These are phyloP conservation scores for Lacerta bilineata DNA, from an alignment of 2,797 vertebrate species.

Conservation along the genomic window DNA sequence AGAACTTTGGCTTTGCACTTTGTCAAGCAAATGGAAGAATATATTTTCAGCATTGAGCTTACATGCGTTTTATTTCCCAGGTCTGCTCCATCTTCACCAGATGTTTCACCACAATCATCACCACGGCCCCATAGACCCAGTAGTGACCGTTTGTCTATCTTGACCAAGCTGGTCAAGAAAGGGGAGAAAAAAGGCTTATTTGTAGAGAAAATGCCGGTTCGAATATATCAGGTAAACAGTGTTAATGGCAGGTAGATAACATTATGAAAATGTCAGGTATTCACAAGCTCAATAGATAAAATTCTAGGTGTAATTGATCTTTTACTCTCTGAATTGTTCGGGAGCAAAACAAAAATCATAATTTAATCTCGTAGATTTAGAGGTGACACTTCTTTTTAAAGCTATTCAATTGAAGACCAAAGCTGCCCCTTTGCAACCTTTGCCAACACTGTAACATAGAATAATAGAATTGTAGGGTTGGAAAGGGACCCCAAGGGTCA, in stretches of 20 bases:
- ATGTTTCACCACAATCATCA: slow-evolving; percentile 97
- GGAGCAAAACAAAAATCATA: background rate
- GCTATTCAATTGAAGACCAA: background rate
- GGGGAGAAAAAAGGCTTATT: slow-evolving; percentile 98
- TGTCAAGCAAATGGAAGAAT: background rate
- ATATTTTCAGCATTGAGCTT: slow-evolving; percentile 43
- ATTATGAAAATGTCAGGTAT: accelerated
- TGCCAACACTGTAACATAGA: background rate
- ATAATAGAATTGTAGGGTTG: too few relatives aligned
- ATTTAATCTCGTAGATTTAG: background rate
- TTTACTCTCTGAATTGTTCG: background rate
- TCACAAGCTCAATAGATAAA: background rate
- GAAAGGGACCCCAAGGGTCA: too few relatives aligned
- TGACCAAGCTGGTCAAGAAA: slow-evolving; percentile 95
- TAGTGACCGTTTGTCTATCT: slow-evolving; percentile 95
- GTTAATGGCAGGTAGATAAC: background rate
- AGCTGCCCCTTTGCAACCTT: background rate
- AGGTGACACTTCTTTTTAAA: background rate
- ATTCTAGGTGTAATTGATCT: background rate
- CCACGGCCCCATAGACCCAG: slow-evolving; percentile 95
- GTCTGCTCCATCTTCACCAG: slow-evolving; percentile 97
- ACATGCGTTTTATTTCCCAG: slow-evolving; percentile 73
- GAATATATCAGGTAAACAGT: slow-evolving; percentile 93
- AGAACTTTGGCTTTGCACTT: background rate
- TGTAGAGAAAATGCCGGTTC: slow-evolving; percentile 97